A percentile compares a stretch with the other conserved stretches of the same genome.
phyloP scores from a whole-genome alignment of 2,888 invertebrate genomes.

The Noctua janthe region DNA sequence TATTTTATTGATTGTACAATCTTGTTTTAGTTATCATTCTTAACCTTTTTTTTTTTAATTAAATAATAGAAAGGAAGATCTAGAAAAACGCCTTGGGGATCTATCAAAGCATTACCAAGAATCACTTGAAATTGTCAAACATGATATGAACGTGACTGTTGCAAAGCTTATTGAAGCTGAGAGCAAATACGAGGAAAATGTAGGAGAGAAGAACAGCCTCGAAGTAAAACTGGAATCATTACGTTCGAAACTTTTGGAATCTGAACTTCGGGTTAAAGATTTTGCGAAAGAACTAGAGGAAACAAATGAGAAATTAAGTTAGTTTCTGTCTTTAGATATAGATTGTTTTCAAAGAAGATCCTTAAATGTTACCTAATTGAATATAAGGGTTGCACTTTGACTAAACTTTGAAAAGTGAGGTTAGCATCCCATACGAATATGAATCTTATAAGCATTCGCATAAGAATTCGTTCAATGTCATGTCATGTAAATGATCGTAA shows the following conservation, averaged over 20 bases:
- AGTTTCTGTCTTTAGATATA: constrained; percentile 14
- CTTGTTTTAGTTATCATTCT: neutral
- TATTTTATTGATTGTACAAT: neutral
- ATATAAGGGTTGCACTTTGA: neutral
- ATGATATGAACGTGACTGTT: constrained; percentile 75
- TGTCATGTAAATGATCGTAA: neutral
- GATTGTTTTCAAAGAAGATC: neutral
- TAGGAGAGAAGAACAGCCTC: constrained; percentile 75
- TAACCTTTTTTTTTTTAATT: neutral
- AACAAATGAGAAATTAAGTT: constrained; percentile 63
- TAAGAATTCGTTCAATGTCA: neutral
- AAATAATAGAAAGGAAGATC: constrained; percentile 80
- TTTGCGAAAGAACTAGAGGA: constrained; percentile 69
- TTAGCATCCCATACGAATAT: neutral
- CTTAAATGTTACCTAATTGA: neutral
- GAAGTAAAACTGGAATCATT: constrained; percentile 74
- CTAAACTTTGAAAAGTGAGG: neutral
- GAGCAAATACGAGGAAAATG: constrained; percentile 76
- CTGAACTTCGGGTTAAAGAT: constrained; percentile 75
- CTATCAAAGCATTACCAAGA: constrained; percentile 79
- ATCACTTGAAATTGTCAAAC: constrained; percentile 76
- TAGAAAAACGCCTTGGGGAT: constrained; percentile 79
- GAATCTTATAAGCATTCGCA: neutral
- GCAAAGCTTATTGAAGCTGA: constrained; percentile 79
- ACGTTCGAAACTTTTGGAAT: constrained; percentile 74